These are phyloP conservation scores for Corvus moneduloides DNA, from an alignment of 2,113 vertebrate genomes.

Conservation along the genomic window DNA sequence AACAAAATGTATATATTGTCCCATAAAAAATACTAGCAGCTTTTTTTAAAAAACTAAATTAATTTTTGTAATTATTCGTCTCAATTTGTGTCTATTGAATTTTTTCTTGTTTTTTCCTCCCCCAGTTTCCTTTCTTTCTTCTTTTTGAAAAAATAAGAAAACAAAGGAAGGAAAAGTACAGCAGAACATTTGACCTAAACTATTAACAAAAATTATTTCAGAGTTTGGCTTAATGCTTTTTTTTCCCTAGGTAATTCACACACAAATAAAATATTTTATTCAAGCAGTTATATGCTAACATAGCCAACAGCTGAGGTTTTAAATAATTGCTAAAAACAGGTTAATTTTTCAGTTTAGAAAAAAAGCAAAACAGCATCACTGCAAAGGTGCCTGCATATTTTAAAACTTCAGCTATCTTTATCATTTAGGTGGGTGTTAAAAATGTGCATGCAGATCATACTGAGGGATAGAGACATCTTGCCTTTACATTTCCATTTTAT, in stretches of 20 bases:
- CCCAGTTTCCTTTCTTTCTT: neutral
- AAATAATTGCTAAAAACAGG: neutral
- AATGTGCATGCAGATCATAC: neutral
- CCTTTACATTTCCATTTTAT: neutral
- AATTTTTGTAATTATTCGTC: neutral
- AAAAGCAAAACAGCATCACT: neutral
- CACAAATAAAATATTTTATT: slow-evolving; percentile 6
- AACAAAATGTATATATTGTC: neutral
- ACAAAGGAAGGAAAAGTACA: neutral
- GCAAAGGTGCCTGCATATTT: neutral
- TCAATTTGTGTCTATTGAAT: neutral
- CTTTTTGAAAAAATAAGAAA: neutral
- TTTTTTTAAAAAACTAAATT: neutral
- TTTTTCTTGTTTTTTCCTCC: neutral
- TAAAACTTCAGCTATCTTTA: neutral
- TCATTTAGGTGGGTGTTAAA: neutral
- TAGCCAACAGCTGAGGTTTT: neutral
- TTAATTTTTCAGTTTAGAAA: neutral
- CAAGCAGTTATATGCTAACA: neutral
- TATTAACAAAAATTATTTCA: neutral
- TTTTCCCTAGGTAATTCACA: neutral
- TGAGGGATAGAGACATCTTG: neutral
- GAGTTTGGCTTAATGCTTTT: neutral
- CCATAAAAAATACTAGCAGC: neutral
- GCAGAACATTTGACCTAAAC: neutral